Evolutionary conservation across 2,113 vertebrate genomes (phyloP).

Genomic region (Synodontis membranacea): DNA sequence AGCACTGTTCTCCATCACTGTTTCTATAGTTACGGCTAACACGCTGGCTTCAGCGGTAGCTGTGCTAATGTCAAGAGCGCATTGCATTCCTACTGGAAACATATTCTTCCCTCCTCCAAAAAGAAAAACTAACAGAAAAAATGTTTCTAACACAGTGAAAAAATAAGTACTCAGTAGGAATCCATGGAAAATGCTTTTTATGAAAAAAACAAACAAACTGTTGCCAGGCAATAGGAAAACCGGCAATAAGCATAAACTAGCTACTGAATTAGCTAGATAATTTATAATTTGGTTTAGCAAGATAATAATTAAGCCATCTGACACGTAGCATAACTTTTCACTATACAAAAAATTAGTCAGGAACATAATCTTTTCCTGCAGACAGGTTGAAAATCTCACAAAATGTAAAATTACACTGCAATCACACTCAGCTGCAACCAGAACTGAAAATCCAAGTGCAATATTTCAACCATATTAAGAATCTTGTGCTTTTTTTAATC

Average conservation of each 20-base stretch:
- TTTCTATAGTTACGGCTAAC: slow-evolving; percentile 71
- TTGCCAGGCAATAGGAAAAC: neutral
- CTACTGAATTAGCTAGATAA: neutral
- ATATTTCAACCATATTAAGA: neutral
- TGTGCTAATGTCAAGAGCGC: slow-evolving; percentile 50
- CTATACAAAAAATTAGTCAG: neutral
- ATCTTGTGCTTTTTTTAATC: neutral
- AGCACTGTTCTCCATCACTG: slow-evolving; percentile 55
- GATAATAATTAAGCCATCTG: neutral
- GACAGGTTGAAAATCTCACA: neutral
- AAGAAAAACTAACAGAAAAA: neutral
- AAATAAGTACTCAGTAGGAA: neutral
- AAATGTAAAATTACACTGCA: neutral
- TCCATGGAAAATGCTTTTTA: neutral
- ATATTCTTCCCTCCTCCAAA: neutral
- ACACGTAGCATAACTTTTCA: neutral
- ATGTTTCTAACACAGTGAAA: neutral
- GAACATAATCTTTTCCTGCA: neutral
- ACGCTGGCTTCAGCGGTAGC: slow-evolving; percentile 57
- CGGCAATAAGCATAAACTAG: neutral
- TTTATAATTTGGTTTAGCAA: neutral
- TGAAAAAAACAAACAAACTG: neutral
- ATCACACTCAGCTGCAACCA: neutral
- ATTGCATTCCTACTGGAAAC: slow-evolving; percentile 41
- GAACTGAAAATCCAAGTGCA: neutral